Percentiles rank a stretch among this genome's conserved stretches.
phyloP scores from a whole-genome alignment of 2,797 vertebrate species.

The Danio albolineatus region DNA sequence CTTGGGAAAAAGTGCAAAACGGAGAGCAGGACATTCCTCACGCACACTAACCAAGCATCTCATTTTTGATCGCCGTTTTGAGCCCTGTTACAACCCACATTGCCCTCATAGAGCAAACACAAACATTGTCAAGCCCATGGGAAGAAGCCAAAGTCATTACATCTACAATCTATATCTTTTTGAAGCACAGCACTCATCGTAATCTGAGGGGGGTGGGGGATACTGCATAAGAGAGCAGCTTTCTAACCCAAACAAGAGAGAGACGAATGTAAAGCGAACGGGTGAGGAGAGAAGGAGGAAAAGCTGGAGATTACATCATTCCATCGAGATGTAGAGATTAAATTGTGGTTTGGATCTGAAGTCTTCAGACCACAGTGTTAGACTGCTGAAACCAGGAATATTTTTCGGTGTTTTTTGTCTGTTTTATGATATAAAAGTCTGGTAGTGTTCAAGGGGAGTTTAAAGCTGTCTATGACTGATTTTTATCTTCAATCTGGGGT shows the following conservation, averaged over 20 bases:
- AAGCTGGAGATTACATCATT: conserved; percentile 64
- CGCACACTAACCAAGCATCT: conserved; percentile 40
- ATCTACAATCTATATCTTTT: conserved; percentile 60
- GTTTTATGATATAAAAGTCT: not conserved
- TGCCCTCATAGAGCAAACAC: conserved; percentile 38
- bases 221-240: conserved; percentile 33
- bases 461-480: not conserved
- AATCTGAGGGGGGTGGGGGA: conserved; percentile 55
- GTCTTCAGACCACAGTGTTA: conserved; percentile 44
- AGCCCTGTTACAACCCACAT: conserved; percentile 43
- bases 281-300: conserved; percentile 56
- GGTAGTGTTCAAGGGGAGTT: not conserved
- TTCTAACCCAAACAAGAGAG: conserved; percentile 71
- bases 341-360: conserved; percentile 64
- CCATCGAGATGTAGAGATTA: conserved; percentile 66
- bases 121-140: conserved; percentile 29
- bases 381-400: conserved; percentile 37
- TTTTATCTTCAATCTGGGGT: not conserved
- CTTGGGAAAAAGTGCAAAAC: not conserved
- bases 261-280: conserved; percentile 67
- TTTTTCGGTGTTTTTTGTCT: conserved; percentile 51
- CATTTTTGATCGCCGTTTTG: conserved; percentile 27
- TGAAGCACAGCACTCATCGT: conserved; percentile 61
- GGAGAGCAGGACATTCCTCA: conserved; percentile 12
- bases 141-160: conserved; percentile 36